phyloP scores from a whole-genome alignment of 2,113 vertebrate species.

The Phoxinus phoxinus region DNA sequence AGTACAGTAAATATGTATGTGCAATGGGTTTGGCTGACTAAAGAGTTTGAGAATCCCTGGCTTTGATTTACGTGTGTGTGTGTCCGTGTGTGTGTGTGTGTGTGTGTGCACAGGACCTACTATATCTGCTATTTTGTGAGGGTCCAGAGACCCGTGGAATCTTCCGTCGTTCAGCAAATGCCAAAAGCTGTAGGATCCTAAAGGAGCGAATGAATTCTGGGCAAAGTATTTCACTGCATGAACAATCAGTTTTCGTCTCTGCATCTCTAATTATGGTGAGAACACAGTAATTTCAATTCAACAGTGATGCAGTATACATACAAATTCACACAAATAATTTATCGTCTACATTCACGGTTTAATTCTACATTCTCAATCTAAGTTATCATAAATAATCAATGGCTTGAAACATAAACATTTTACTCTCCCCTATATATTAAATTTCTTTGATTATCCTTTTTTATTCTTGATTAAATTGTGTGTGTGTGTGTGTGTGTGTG shows the following conservation, averaged over 20 bases:
- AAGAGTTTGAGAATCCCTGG: not conserved
- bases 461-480: not conserved
- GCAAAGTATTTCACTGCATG: constrained; percentile 71
- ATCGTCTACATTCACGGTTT: not conserved
- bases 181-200: constrained; percentile 79
- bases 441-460: not conserved
- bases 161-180: constrained; percentile 82
- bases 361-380: not conserved
- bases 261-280: constrained; percentile 81
- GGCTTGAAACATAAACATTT: not conserved
- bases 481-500: too few relatives aligned
- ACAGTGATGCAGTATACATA: not conserved
- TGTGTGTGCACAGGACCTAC: constrained; percentile 73
- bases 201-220: constrained; percentile 80
- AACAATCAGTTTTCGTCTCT: constrained; percentile 80
- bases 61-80: not conserved
- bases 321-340: not conserved
- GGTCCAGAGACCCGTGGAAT: constrained; percentile 79
- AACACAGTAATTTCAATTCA: not conserved
- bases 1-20: not conserved
- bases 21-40: not conserved
- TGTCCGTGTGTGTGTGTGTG: constrained; percentile 11
- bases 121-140: constrained; percentile 76
- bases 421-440: not conserved
- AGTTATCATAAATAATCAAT: not conserved